These are phyloP conservation scores for Diachasmimorpha longicaudata DNA, from an alignment of 1,140 invertebrate genomes.

Conservation along the genomic window DNA sequence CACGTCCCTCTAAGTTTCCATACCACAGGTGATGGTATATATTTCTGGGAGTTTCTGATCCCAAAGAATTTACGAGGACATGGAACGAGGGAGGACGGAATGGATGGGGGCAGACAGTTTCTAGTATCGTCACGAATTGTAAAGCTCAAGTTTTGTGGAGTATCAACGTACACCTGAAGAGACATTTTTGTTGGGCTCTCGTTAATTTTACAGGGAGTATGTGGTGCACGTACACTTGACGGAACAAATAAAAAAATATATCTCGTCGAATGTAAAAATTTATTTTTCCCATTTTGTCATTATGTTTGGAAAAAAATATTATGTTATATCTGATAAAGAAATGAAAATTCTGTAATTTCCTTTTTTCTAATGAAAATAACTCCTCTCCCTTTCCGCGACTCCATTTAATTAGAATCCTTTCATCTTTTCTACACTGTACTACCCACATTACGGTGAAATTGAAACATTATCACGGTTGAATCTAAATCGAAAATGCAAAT, in stretches of 20 bases:
- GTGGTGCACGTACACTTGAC: background rate
- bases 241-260: background rate
- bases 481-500: background rate
- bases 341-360: background rate
- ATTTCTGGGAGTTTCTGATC: background rate
- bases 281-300: background rate
- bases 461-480: background rate
- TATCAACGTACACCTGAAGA: background rate
- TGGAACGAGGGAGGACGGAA: background rate
- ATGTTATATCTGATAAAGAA: no score
- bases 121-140: conserved; percentile 1
- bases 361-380: background rate
- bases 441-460: background rate
- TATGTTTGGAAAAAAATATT: background rate
- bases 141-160: conserved; percentile 3
- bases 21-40: background rate
- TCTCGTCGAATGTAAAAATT: background rate
- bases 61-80: background rate
- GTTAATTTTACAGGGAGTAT: conserved; percentile 25
- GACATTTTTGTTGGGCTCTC: conserved; percentile 20
- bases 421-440: background rate
- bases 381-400: background rate
- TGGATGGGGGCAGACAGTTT: background rate
- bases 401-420: background rate
- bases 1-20: background rate